These are phyloP conservation scores for Falco biarmicus DNA, from an alignment of 2,797 vertebrate genomes.

Conservation along the genomic window DNA sequence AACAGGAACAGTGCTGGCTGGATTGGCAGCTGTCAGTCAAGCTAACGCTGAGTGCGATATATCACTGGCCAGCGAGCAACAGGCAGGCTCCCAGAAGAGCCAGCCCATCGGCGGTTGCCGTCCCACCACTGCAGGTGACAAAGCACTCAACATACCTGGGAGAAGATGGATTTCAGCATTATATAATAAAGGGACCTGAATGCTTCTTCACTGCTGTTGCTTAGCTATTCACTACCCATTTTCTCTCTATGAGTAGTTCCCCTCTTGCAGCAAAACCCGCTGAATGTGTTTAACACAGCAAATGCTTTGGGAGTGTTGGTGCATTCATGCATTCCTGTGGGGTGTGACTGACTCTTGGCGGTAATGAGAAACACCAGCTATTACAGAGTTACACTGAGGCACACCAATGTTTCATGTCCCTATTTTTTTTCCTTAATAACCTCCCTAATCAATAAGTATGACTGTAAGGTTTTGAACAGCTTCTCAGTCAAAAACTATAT, in stretches of 20 bases:
- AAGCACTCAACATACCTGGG: not conserved
- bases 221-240: not conserved
- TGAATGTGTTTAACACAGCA: not conserved
- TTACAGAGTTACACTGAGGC: not conserved
- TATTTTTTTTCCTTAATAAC: not conserved
- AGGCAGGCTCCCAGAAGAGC: not conserved
- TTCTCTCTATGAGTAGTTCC: not conserved
- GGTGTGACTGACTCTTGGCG: not conserved
- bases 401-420: accelerated
- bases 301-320: not conserved
- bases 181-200: not conserved
- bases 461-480: not conserved
- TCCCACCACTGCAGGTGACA: not conserved
- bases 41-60: accelerated
- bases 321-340: not conserved
- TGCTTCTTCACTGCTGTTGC: not conserved
- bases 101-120: not conserved
- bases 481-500: not conserved
- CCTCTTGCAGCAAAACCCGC: not conserved
- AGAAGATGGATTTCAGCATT: not conserved
- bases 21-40: not conserved
- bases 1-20: not conserved
- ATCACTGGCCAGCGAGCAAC: not conserved
- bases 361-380: not conserved
- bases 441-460: not conserved